A percentile compares a stretch with the other conserved stretches of the same genome.
Evolutionary conservation across 2,888 invertebrate species (phyloP).

Genomic region (Hermodice carunculata): DNA sequence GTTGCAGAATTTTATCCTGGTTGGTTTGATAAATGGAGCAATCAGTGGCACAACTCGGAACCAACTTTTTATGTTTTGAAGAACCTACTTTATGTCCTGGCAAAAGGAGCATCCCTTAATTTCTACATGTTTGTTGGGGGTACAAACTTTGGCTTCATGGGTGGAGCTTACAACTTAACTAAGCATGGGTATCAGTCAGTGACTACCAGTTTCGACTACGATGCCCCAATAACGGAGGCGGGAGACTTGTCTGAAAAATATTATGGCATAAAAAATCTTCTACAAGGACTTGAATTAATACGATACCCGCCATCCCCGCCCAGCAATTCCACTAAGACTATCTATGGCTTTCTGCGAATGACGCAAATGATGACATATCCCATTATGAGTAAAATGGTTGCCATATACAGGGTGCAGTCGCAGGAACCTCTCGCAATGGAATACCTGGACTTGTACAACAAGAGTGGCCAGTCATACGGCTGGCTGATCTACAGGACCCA

Average conservation of each 20-base stretch:
- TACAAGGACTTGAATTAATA: too few species aligned
- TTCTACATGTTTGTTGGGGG: constrained; percentile 94
- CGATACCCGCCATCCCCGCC: too few species aligned
- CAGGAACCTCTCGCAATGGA: constrained; percentile 59
- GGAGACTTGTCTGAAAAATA: constrained; percentile 91
- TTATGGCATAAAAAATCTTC: constrained; percentile 57
- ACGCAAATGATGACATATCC: not conserved
- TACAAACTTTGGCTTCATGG: constrained; percentile 75
- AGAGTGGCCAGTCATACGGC: constrained; percentile 74
- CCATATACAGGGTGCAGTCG: not conserved
- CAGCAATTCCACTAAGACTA: too few species aligned
- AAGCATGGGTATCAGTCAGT: too few species aligned
- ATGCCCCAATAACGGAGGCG: constrained; percentile 87
- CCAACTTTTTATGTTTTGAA: not conserved
- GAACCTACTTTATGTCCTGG: constrained; percentile 38
- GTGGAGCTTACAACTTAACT: too few species aligned
- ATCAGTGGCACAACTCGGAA: constrained; percentile 32
- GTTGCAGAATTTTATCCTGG: constrained; percentile 76
- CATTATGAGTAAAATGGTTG: not conserved
- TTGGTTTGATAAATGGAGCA: constrained; percentile 76
- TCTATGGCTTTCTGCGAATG: too few species aligned
- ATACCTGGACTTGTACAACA: constrained; percentile 56
- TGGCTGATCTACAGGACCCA: constrained; percentile 73
- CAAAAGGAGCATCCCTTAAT: constrained; percentile 78
- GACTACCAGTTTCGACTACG: too few species aligned